These are phyloP conservation scores for Batillaria attramentaria DNA, from an alignment of 1,140 invertebrate species.

Conservation along the genomic window DNA sequence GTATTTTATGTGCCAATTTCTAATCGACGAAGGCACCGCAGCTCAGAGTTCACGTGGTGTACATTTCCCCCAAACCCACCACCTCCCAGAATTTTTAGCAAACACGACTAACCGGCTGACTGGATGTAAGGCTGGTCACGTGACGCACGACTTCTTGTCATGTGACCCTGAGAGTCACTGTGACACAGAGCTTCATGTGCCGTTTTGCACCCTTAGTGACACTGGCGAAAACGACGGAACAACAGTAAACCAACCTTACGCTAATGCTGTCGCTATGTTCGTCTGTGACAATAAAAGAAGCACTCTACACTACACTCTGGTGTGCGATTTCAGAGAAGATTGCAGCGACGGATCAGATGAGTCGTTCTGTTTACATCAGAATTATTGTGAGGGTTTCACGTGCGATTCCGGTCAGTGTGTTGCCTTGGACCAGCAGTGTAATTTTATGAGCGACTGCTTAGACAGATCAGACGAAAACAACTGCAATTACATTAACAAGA, in stretches of 20 bases:
- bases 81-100: too few species aligned
- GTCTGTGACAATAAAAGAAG: constrained; percentile 7
- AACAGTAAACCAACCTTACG: too few species aligned
- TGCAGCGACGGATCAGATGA: constrained; percentile 13
- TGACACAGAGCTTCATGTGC: background rate
- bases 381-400: background rate
- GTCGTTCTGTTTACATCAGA: background rate
- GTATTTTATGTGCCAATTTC: too few species aligned
- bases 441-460: background rate
- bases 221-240: too few species aligned
- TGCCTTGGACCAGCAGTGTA: too few species aligned
- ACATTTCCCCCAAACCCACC: too few species aligned
- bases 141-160: background rate
- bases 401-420: constrained; percentile 5
- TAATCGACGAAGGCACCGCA: too few species aligned
- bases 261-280: too few species aligned
- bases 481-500: background rate
- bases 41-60: background rate
- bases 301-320: background rate
- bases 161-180: background rate
- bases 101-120: background rate
- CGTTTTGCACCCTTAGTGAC: too few species aligned
- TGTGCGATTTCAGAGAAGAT: constrained; percentile 10
- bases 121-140: background rate
- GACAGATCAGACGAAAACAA: background rate